These are phyloP conservation scores for Irena cyanogastra DNA, from an alignment of 2,113 vertebrate species.

Conservation along the genomic window DNA sequence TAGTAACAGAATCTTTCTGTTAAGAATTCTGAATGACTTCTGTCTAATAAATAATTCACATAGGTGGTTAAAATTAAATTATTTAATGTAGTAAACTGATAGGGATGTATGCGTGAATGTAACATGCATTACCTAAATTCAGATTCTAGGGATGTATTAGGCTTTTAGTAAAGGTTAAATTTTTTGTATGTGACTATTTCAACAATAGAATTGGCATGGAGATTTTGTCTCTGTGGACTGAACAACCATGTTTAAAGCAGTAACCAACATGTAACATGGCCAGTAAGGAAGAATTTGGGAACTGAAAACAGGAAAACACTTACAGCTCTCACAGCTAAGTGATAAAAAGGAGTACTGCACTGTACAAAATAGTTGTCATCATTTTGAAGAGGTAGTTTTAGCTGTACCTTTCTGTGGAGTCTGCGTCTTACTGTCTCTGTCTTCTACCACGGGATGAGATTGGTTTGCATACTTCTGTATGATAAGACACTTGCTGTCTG, in stretches of 20 bases:
- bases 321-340: not conserved
- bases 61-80: constrained; percentile 11
- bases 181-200: not conserved
- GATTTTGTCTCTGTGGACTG: not conserved
- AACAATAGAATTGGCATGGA: not conserved
- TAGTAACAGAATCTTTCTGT: not conserved
- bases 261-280: not conserved
- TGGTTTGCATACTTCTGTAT: not conserved
- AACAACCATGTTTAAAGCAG: not conserved
- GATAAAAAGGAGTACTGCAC: not conserved
- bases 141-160: not conserved
- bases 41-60: not conserved
- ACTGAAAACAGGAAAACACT: not conserved
- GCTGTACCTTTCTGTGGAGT: not conserved
- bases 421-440: not conserved
- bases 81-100: not conserved
- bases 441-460: not conserved
- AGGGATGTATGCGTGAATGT: not conserved
- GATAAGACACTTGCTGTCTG: not conserved
- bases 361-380: not conserved
- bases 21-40: not conserved
- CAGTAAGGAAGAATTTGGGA: not conserved
- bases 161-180: not conserved
- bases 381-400: not conserved
- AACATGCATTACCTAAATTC: not conserved